These are phyloP conservation scores for Corythoichthys intestinalis DNA, from an alignment of 2,113 vertebrate genomes.

Conservation along the genomic window DNA sequence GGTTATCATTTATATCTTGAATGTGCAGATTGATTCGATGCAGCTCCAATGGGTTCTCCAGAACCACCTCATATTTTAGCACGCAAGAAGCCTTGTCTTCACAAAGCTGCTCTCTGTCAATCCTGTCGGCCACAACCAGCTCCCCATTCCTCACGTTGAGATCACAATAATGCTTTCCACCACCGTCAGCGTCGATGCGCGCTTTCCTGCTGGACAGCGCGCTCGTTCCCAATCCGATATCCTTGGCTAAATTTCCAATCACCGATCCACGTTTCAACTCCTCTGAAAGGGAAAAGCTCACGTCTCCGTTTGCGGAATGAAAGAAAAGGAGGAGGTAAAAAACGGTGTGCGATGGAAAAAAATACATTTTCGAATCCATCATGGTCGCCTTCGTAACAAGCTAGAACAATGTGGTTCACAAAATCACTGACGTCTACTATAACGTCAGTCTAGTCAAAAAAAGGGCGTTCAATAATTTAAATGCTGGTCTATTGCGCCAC, in stretches of 20 bases:
- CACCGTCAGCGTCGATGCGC: conserved; percentile 68
- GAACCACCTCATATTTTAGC: too few relatives aligned
- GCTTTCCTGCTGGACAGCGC: conserved; percentile 71
- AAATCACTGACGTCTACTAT: background rate
- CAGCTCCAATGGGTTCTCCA: too few relatives aligned
- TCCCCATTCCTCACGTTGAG: conserved; percentile 65
- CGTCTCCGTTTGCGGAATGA: conserved; percentile 31
- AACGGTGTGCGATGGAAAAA: background rate
- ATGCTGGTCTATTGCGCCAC: conserved; percentile 45
- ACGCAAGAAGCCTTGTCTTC: too few relatives aligned
- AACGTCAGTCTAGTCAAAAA: background rate
- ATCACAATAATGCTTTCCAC: conserved; percentile 53
- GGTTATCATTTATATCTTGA: too few relatives aligned
- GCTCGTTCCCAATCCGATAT: conserved; percentile 70
- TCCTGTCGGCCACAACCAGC: conserved; percentile 20
- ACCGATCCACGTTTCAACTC: conserved; percentile 68
- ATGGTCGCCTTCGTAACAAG: background rate
- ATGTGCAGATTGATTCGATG: too few relatives aligned
- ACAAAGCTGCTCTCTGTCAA: too few relatives aligned
- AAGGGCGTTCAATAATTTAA: background rate
- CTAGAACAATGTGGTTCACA: background rate
- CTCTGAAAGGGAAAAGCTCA: conserved; percentile 72
- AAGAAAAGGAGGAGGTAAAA: background rate
- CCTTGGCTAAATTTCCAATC: conserved; percentile 74
- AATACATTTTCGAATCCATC: conserved; percentile 1